Base-by-base conservation (phyloP, 2,888 invertebrate genomes). In the Parnassius mnemosyne region DNA sequence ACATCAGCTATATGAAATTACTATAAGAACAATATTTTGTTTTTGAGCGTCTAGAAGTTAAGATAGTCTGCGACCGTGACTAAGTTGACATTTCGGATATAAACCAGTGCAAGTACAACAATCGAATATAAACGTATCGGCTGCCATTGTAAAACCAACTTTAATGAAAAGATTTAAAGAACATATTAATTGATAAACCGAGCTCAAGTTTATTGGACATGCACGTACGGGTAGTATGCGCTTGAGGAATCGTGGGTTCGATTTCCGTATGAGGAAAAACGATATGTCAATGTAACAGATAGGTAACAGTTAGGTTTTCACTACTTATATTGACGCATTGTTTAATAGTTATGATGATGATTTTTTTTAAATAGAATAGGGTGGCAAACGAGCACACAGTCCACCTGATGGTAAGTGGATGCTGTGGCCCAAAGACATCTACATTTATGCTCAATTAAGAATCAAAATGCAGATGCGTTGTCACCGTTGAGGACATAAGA, bases 11-110 rank as follows among this genome's bases (percentile, higher is more conserved):
- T 34, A 34, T 5, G 34, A 34, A 34, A 34, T 5, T 34, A 34
- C 34, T 7, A 34, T 1, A 34, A 7, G 34, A 34, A 34, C 5
- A 34, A 5, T 20, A 20, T 7, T 34, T 34, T 34, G 34, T 34
- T 34, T 7, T 1, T 34, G 34, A 34, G 34, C 5, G 42, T 47
- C n/a, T 55, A 12, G 5, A 1, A 9, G 13, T 41, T 42, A 55
- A n/a, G 50, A 43, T 62, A 53, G 9, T 58, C 62, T 62, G 53
- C 42, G 57, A 20, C 10, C 11, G 50, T 62, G 62, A 62, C 57
- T 57, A 58, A 62, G 53, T 53, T 20, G n/a, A 54, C 49, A 54
- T 49, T 61, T 47, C 53, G 57, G 53, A 62, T 57, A 62, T 49
- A 60, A 58, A 53, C 49, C 57, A 47, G 57, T 47, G 43, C 47